Percentiles rank a stretch among this genome's conserved stretches.
These are phyloP conservation scores for Choristoneura fumiferana DNA, from an alignment of 1,140 invertebrate genomes.

Conservation along the genomic window DNA sequence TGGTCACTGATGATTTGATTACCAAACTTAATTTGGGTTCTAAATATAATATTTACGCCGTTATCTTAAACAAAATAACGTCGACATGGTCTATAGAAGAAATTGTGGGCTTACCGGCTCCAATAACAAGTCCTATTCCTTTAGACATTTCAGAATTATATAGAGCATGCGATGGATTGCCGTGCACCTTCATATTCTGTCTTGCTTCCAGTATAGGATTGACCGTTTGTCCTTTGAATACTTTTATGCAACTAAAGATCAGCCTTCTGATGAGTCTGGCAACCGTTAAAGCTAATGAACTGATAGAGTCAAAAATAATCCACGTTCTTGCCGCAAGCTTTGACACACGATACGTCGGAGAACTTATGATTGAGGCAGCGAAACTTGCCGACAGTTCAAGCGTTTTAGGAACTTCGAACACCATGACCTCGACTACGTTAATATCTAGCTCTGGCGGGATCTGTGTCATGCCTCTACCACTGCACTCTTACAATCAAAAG, in stretches of 20 bases:
- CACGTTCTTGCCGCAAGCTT: constrained; percentile 51
- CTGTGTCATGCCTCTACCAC: constrained; percentile 51
- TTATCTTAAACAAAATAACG: constrained; percentile 44
- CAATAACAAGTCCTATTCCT: constrained; percentile 39
- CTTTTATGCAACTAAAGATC: constrained; percentile 66
- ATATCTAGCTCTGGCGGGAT: constrained; percentile 50
- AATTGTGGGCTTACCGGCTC: constrained; percentile 31
- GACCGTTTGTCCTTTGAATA: constrained; percentile 52
- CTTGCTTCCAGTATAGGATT: constrained; percentile 56
- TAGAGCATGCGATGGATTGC: constrained; percentile 42
- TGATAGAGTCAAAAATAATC: constrained; percentile 46
- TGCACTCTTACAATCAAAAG: constrained; percentile 61
- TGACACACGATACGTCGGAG: constrained; percentile 50
- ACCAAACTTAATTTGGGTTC: constrained; percentile 40
- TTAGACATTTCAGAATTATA: constrained; percentile 48
- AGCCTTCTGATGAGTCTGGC: constrained; percentile 58
- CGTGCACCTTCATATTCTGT: constrained; percentile 68
- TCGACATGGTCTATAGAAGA: constrained; percentile 56
- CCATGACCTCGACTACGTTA: constrained; percentile 34
- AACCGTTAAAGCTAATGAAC: constrained; percentile 52
- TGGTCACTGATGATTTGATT: constrained; percentile 57
- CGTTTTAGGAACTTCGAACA: constrained; percentile 43
- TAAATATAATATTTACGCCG: constrained; percentile 39
- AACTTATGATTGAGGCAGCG: constrained; percentile 50
- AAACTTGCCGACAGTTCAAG: constrained; percentile 43